Evolutionary conservation across 2,888 invertebrate species (phyloP).

Genomic region (Cheilosia impressa): DNA sequence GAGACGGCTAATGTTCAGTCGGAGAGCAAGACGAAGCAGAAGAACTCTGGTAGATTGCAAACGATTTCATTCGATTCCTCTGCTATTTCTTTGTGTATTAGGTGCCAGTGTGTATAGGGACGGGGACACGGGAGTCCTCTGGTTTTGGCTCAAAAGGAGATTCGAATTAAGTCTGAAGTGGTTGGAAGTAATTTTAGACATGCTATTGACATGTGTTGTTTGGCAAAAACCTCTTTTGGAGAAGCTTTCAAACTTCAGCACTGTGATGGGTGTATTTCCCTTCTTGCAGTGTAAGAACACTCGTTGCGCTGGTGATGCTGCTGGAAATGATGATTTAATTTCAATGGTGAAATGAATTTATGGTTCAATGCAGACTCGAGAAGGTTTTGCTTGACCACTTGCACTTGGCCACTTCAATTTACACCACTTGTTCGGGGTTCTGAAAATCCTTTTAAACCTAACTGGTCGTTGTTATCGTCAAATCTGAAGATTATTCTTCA

Average conservation of each 20-base stretch:
- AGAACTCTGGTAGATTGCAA: constrained; percentile 19
- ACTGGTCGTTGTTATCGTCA: constrained; percentile 3
- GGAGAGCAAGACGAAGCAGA: constrained; percentile 23
- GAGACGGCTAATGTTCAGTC: constrained; percentile 36
- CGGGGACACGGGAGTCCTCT: constrained; percentile 1
- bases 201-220: constrained; percentile 69
- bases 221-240: constrained; percentile 31
- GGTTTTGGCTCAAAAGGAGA: constrained; percentile 50
- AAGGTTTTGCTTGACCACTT: constrained; percentile 18
- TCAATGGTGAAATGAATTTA: constrained; percentile 38
- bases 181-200: constrained; percentile 56
- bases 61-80: constrained; percentile 42
- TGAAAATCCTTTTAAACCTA: constrained; percentile 1
- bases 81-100: constrained; percentile 26
- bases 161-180: constrained; percentile 64
- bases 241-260: constrained; percentile 34
- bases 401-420: constrained; percentile 22
- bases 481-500: constrained; percentile 12
- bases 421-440: constrained; percentile 5
- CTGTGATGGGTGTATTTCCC: neutral
- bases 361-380: constrained; percentile 6
- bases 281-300: neutral
- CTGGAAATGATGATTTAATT: constrained; percentile 28
- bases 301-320: neutral
- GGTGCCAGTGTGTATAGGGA: neutral